phyloP scores from a whole-genome alignment of 2,113 vertebrate genomes.

The Leptosomus discolor region DNA sequence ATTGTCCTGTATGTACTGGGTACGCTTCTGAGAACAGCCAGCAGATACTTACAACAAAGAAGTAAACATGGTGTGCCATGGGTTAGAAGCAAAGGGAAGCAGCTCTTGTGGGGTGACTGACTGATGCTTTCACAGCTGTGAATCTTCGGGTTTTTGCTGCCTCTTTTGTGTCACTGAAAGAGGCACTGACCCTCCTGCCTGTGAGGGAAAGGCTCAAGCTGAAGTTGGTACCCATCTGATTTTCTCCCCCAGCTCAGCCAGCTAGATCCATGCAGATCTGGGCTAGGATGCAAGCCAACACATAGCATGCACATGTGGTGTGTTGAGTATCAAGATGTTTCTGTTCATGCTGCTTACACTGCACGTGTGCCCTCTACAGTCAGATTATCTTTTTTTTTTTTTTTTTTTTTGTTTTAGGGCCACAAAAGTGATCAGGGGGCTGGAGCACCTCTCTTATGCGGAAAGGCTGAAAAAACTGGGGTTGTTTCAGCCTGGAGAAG shows the following conservation, averaged over 20 bases:
- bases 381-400: too few relatives aligned
- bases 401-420: too few relatives aligned
- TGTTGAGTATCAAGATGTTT: neutral
- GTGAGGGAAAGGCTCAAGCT: neutral
- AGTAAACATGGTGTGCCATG: neutral
- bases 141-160: neutral
- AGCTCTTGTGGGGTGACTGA: neutral
- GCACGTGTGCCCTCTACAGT: neutral
- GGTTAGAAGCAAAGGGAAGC: neutral
- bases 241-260: neutral
- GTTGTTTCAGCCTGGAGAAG: too few relatives aligned
- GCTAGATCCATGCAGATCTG: neutral
- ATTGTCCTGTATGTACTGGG: neutral
- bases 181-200: neutral
- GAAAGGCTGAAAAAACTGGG: too few relatives aligned
- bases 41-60: neutral
- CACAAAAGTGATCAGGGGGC: too few relatives aligned
- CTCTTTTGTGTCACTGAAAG: neutral
- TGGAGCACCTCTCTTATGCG: too few relatives aligned
- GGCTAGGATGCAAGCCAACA: neutral
- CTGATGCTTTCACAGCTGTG: neutral
- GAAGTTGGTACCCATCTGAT: neutral
- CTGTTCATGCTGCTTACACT: neutral
- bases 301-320: neutral
- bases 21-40: neutral